These are phyloP conservation scores for Lithodes maja DNA, from an alignment of 2,888 invertebrate genomes.

Conservation along the genomic window DNA sequence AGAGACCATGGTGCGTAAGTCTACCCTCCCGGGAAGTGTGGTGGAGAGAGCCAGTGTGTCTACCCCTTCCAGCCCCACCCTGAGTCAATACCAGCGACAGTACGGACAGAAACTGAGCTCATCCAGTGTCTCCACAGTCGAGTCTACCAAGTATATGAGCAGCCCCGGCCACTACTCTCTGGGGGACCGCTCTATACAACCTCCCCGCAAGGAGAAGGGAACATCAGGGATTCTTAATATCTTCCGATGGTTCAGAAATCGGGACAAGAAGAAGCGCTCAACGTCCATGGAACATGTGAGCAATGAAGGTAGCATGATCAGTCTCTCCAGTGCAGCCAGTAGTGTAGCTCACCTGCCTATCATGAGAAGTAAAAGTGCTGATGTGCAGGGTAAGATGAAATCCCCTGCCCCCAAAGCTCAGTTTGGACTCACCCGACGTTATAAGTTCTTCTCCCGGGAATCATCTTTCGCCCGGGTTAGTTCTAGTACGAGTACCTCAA, in stretches of 20 bases:
- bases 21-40: conserved; percentile 21
- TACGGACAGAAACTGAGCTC: conserved; percentile 40
- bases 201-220: conserved; percentile 19
- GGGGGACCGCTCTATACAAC: conserved; percentile 16
- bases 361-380: conserved; percentile 63
- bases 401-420: conserved; percentile 19
- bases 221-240: conserved; percentile 54
- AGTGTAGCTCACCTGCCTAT: conserved; percentile 51
- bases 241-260: conserved; percentile 61
- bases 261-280: conserved; percentile 47
- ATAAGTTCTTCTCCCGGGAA: conserved; percentile 37
- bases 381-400: conserved; percentile 42
- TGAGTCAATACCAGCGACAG: conserved; percentile 49
- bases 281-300: conserved; percentile 53
- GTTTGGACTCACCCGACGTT: conserved; percentile 47
- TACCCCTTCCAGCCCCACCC: conserved; percentile 49
- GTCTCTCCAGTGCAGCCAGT: conserved; percentile 51
- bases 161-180: conserved; percentile 37
- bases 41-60: conserved; percentile 33
- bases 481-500: neutral
- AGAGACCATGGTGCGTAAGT: conserved; percentile 57
- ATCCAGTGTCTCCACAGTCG: conserved; percentile 30
- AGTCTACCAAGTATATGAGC: conserved; percentile 40
- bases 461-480: conserved; percentile 28
- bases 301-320: conserved; percentile 50